Evolutionary conservation across 2,797 vertebrate species (phyloP).

Genomic region (Podarcis siculus): DNA sequence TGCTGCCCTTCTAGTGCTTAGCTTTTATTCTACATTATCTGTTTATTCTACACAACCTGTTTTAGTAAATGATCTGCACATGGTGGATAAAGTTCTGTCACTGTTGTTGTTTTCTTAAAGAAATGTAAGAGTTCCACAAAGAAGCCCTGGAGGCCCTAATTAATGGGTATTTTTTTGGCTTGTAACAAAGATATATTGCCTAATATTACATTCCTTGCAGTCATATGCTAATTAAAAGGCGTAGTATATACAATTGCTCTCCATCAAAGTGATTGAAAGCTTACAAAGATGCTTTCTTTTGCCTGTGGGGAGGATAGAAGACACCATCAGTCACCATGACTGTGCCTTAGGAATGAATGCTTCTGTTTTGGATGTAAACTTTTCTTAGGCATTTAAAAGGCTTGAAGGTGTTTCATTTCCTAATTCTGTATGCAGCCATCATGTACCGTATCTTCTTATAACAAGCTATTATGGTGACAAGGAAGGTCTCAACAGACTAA

Average conservation of each 20-base stretch:
- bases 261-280: slow-evolving; percentile 54
- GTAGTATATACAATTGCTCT: slow-evolving; percentile 41
- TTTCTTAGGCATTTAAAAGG: neutral
- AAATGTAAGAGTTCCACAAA: slow-evolving; percentile 26
- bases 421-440: neutral
- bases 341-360: neutral
- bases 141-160: slow-evolving; percentile 36
- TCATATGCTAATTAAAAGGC: slow-evolving; percentile 47
- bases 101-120: neutral
- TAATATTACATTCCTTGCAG: slow-evolving; percentile 42
- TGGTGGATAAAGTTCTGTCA: neutral
- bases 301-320: slow-evolving; percentile 31
- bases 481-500: neutral
- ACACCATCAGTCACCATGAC: slow-evolving; percentile 28
- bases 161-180: slow-evolving; percentile 54
- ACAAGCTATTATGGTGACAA: neutral
- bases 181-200: slow-evolving; percentile 42
- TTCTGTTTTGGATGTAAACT: neutral
- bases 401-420: slow-evolving; percentile 11
- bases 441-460: neutral
- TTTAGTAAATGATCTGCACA: slow-evolving; percentile 2
- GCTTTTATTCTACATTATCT: neutral
- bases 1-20: slow-evolving; percentile 6
- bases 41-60: neutral
- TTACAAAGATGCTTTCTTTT: slow-evolving; percentile 47